Evolutionary conservation across 2,113 vertebrate species (phyloP), one percentile per base, ranked within the genome.

Genomic region (Catharus minimus): DNA sequence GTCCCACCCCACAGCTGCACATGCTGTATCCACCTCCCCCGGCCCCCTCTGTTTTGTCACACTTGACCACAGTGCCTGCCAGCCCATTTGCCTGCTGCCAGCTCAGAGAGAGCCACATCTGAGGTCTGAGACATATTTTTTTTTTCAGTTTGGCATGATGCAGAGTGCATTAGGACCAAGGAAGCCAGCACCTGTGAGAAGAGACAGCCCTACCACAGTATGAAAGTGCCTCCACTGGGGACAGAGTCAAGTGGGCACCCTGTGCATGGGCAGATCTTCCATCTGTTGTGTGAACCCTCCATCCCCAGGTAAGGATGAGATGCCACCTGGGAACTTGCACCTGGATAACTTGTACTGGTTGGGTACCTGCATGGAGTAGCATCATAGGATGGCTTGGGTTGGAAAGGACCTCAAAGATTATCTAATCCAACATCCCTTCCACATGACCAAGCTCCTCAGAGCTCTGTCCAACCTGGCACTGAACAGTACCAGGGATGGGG

Each of bases 311-410:
- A 64, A 76, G 60, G 36, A 64, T 58, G 33, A 49, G 22, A 8
- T 74, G 47, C 47, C 3, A 2, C 28, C 38, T 36, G 21, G 11
- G 58, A 68, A n/a, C 27, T 56, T 68, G 24, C 13, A 1, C 33
- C 60, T 77, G 73, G 32, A 5, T 60, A 56, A 52, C 5, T 9
- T 4, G 4, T 73, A 24, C 38, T 69, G 38, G 38, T 33, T 36
- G n/a, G 19, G 19, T 64, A 27, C 38, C 50, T 69, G n/a, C 0
- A 0, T 46, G 56, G 12, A 20, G 9, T 26, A 41, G 12, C 11
- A n/a, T 33, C 82, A 36, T 12, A 16, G 43, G 33, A 20, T 46
- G n/a, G 13, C 49, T 71, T 71, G 11, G 13, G 14, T 28, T 52
- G 43, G 46, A 81, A 69, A 36, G 27, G 21, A 36, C 23, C 21